phyloP scores from a whole-genome alignment of 2,888 invertebrate genomes.

The Catonia carolina region DNA sequence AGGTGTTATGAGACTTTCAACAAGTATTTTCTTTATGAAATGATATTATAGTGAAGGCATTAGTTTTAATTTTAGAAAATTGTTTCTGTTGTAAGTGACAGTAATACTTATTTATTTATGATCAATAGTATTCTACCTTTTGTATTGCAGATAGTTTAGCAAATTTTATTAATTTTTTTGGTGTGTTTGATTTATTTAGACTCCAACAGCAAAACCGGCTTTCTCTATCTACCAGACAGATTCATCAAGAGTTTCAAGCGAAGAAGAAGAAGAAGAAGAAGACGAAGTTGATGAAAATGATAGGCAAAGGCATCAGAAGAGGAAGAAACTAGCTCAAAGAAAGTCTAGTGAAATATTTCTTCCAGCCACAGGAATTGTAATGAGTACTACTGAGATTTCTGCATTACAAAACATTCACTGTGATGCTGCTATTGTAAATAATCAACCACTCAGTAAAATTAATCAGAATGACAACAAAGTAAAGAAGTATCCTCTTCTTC shows the following conservation, averaged over 20 bases:
- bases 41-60: no score
- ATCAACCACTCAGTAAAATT: slow-evolving; percentile 43
- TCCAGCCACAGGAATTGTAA: slow-evolving; percentile 60
- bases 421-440: slow-evolving; percentile 43
- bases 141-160: no score
- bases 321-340: slow-evolving; percentile 3
- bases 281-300: slow-evolving; percentile 28
- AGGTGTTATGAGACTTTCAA: no score
- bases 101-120: no score
- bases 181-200: not conserved
- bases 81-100: no score
- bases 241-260: not conserved
- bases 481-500: slow-evolving; percentile 29
- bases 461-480: slow-evolving; percentile 29
- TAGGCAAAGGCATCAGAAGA: slow-evolving; percentile 25
- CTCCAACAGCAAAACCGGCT: not conserved
- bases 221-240: not conserved
- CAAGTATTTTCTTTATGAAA: no score
- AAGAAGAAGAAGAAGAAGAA: slow-evolving; percentile 23
- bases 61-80: no score
- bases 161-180: no score
- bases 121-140: no score
- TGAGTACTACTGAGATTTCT: slow-evolving; percentile 41
- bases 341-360: slow-evolving; percentile 49
- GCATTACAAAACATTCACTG: slow-evolving; percentile 37